phyloP scores from a whole-genome alignment of 2,888 invertebrate species.

The Erpobdella octoculata region DNA sequence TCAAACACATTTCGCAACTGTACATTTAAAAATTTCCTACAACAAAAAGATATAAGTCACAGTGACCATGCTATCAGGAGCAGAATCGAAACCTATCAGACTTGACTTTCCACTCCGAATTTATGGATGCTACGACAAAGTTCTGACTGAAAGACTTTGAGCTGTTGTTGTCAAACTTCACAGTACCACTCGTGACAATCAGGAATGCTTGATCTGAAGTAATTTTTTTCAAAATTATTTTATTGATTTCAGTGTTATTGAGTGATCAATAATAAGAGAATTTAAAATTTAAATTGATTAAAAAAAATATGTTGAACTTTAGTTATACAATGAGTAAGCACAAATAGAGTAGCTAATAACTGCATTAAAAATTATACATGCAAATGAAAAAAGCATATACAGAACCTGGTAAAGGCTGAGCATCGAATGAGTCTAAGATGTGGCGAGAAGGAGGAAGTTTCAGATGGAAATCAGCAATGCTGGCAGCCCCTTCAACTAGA shows the following conservation, averaged over 20 bases:
- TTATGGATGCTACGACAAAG: conserved; percentile 13
- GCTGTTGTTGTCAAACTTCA: neutral
- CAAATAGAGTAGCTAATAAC: neutral
- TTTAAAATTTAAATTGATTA: neutral
- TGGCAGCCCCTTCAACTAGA: conserved; percentile 68
- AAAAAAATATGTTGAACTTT: neutral
- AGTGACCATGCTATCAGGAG: neutral
- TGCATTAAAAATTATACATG: neutral
- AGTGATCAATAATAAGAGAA: too few species aligned
- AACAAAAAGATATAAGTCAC: neutral
- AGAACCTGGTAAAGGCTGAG: conserved; percentile 69
- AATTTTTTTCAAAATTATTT: too few species aligned
- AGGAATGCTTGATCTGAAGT: conserved; percentile 14
- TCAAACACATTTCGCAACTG: too few species aligned
- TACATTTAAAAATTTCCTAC: too few species aligned
- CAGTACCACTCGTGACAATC: neutral
- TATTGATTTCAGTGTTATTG: too few species aligned
- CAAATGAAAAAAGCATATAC: neutral
- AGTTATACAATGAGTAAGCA: neutral
- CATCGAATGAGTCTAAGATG: conserved; percentile 69
- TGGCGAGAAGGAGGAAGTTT: conserved; percentile 76
- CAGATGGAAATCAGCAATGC: conserved; percentile 75
- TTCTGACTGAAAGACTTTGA: too few species aligned
- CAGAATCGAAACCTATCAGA: conserved; percentile 15
- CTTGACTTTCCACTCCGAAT: conserved; percentile 20